phyloP scores from a whole-genome alignment of 2,797 vertebrate species.

The Enoplosus armatus region DNA sequence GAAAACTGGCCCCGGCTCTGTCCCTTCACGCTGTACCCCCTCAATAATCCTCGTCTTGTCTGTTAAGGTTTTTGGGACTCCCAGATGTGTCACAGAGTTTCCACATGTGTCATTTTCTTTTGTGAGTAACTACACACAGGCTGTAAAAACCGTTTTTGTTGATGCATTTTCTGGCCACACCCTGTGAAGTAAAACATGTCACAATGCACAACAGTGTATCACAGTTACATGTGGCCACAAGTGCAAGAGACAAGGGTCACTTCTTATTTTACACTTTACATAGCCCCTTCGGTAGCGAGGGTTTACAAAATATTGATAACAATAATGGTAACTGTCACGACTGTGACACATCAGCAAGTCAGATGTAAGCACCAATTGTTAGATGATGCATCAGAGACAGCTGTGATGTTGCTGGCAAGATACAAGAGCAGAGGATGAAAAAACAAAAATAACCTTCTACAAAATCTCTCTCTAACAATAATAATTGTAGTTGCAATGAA shows the following conservation, averaged over 20 bases:
- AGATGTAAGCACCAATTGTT: constrained; percentile 23
- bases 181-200: constrained; percentile 25
- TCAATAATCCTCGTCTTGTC: constrained; percentile 39
- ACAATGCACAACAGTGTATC: constrained; percentile 35
- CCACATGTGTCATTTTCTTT: constrained; percentile 24
- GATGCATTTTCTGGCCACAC: constrained; percentile 27
- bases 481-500: not conserved
- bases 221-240: constrained; percentile 30
- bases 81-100: constrained; percentile 33
- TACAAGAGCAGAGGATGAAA: constrained; percentile 49
- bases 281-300: not conserved
- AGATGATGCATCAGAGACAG: constrained; percentile 86
- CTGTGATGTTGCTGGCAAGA: constrained; percentile 86
- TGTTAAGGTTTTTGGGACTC: constrained; percentile 45
- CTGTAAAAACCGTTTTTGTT: constrained; percentile 12
- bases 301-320: constrained; percentile 22
- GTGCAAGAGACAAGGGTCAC: constrained; percentile 1
- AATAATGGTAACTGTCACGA: constrained; percentile 25
- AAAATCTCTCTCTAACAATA: not conserved
- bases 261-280: constrained; percentile 10
- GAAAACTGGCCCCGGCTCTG: constrained; percentile 29
- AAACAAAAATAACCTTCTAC: constrained; percentile 14
- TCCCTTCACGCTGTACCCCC: constrained; percentile 40
- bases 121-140: constrained; percentile 14
- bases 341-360: constrained; percentile 20